These are phyloP conservation scores for Riparia riparia DNA, from an alignment of 2,113 vertebrate genomes.

Conservation along the genomic window DNA sequence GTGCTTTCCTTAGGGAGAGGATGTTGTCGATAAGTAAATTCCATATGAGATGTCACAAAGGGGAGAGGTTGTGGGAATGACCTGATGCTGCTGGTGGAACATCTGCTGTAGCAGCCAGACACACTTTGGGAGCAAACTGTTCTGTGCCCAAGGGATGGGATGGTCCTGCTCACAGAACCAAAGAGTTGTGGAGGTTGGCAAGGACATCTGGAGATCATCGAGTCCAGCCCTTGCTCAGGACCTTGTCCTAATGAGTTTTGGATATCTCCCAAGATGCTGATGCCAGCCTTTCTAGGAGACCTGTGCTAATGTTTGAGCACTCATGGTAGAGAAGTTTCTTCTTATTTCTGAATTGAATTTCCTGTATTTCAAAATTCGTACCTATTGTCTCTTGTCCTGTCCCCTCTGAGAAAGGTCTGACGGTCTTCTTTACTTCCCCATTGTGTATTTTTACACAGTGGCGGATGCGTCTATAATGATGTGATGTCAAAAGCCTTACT, in stretches of 20 bases:
- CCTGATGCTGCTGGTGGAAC: neutral
- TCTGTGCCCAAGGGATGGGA: neutral
- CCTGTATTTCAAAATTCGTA: neutral
- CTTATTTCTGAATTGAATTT: neutral
- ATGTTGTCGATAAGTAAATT: neutral
- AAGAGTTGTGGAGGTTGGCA: neutral
- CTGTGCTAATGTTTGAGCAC: neutral
- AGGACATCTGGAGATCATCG: neutral
- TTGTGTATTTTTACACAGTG: neutral
- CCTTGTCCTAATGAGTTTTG: neutral
- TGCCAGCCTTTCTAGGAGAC: neutral
- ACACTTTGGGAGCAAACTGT: neutral
- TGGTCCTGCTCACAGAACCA: neutral
- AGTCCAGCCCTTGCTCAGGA: neutral
- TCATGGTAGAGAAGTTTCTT: neutral
- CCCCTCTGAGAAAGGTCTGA: neutral
- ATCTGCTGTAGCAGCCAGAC: neutral
- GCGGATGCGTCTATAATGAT: neutral
- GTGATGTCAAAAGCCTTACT: neutral
- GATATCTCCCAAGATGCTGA: neutral
- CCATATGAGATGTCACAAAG: neutral
- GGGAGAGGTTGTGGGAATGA: constrained; percentile 7
- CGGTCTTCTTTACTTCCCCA: neutral
- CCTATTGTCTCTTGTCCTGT: neutral
- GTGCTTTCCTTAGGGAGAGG: neutral